These are phyloP conservation scores for Bubalus kerabau DNA, from an alignment of 2,113 vertebrate genomes.

Conservation along the genomic window DNA sequence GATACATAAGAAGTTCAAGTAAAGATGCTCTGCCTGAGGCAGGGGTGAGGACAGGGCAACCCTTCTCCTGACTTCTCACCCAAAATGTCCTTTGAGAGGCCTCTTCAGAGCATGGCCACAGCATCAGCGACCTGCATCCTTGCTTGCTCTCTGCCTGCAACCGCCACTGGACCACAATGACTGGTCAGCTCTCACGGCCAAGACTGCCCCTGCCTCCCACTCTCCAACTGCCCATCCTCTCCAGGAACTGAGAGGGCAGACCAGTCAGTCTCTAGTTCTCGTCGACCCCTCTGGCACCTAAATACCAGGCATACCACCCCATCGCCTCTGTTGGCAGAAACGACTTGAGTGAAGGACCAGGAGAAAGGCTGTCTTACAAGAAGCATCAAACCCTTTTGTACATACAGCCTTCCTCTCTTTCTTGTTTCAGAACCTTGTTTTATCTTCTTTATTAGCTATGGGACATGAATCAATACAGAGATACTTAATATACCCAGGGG, in stretches of 20 bases:
- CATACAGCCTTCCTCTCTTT: neutral
- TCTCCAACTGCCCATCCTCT: neutral
- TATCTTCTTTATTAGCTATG: neutral
- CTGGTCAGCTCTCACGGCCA: neutral
- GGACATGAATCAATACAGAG: neutral
- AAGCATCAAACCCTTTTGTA: neutral
- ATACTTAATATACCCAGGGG: neutral
- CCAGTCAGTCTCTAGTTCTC: neutral
- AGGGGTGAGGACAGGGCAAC: neutral
- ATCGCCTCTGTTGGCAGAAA: neutral
- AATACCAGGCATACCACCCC: no score
- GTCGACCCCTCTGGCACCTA: accelerated
- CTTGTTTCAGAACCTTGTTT: neutral
- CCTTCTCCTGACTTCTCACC: neutral
- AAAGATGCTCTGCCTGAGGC: neutral
- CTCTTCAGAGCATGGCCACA: neutral
- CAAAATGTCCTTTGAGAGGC: neutral
- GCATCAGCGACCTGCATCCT: accelerated
- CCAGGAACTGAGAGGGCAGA: neutral
- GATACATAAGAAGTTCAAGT: neutral
- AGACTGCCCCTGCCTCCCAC: neutral
- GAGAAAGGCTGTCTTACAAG: neutral
- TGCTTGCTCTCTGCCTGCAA: neutral
- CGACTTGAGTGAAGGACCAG: neutral
- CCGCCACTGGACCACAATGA: no score